A percentile compares a stretch with the other conserved stretches of the same genome.
Conservation (phyloP, 2,797 vertebrate genomes). For the Tragopan temminckii region DNA sequence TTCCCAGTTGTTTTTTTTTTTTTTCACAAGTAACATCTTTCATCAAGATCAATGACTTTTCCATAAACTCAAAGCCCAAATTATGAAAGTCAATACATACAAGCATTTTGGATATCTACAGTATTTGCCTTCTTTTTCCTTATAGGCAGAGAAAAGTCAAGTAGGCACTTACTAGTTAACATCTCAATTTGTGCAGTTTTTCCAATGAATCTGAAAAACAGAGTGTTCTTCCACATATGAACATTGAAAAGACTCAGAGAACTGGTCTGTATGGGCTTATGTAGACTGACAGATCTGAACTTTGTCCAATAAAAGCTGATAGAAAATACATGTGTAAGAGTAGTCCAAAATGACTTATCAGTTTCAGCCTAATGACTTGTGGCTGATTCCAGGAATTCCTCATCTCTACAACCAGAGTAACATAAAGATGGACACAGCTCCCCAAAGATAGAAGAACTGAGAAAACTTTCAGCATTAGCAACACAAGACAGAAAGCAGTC, state of each 20-base stretch:
- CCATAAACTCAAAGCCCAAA: not conserved
- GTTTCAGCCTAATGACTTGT: not conserved
- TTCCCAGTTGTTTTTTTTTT: not conserved
- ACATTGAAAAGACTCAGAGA: not conserved
- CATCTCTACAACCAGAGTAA: not conserved
- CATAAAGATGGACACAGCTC: accelerated
- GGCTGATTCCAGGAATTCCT: not conserved
- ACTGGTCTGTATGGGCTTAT: not conserved
- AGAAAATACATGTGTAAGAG: not conserved
- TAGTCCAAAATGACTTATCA: not conserved
- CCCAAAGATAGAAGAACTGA: not conserved
- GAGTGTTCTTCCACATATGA: not conserved
- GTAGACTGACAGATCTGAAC: not conserved
- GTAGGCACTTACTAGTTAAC: not conserved
- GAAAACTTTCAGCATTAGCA: not conserved
- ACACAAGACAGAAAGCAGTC: not conserved
- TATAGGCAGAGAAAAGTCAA: not conserved
- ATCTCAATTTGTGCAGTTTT: not conserved
- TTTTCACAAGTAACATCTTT: not conserved
- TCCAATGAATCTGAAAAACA: not conserved
- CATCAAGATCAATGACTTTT: not conserved
- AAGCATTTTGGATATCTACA: not conserved
- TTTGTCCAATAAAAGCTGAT: not conserved
- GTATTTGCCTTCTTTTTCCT: not conserved
- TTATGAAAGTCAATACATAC: not conserved